Base-by-base conservation (phyloP, 2,888 invertebrate species). In the Ephialtes manifestator region DNA sequence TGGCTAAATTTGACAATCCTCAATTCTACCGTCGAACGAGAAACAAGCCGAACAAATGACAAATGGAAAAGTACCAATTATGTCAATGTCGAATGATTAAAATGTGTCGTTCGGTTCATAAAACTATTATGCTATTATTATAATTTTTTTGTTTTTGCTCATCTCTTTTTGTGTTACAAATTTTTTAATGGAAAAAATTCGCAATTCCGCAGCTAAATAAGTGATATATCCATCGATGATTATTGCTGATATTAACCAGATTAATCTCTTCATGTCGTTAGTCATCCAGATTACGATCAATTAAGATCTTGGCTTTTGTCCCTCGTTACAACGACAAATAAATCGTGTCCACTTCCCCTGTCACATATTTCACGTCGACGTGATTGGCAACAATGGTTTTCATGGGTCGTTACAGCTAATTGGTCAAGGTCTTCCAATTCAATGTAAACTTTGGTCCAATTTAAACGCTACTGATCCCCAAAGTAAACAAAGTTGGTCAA, bases 41-140 rank as follows among this genome's bases (percentile, higher is more conserved):
- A 10, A 43, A 74, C n/a, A 10, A 15, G 48, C 11, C 39, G 58
- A 20, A 70, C 51, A 67, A 28, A 63, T 55, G 18, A 4, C 13
- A 20, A 71, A 55, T 70, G 77, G 24, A 24, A 48, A 81, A 81
- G 55, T 71, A 48, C 70, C 72, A 70, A 81, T 81, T 63, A 58
- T 53, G 77, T 55, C 53, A 68, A 74, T 46, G 63, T 72, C 53
- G 63, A 68, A 74, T 46, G 63, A 77, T 46, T 53, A 48, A 48
- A 31, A 31, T 24, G 24, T 24, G 7, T 67, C 35, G 65, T 70
- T 60, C 31, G 15, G 0, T 24, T 24, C 24, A 10, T 55, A 20
- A 24, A 7, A 55, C 0, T 24, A 4, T 55, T 20, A n/a, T n/a
- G 11, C 1, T 18, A 11, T 10, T 20, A n/a, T n/a, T n/a, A n/a